Evolutionary conservation across 1,140 invertebrate species (phyloP), one percentile per base, ranked within the genome.

Genomic region (Proales similis): DNA sequence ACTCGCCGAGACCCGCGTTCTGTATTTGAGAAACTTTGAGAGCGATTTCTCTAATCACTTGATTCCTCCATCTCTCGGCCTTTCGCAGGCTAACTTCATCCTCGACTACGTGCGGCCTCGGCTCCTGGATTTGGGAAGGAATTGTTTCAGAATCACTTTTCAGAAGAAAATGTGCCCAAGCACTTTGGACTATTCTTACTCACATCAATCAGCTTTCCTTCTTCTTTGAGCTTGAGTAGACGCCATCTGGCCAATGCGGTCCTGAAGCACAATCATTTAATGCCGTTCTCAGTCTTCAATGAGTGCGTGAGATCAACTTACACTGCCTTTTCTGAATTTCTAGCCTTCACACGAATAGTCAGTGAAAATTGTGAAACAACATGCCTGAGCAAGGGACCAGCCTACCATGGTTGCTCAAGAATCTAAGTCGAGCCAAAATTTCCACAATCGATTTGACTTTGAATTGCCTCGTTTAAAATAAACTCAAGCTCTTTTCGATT

Each of bases 21-120:
- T 99, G 94, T 72, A 98, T 99, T 76, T 95, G 89, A 14, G 93
- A 86, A n/a, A 99, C 93, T 80, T 98, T 98, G 70, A 92, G 90
- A 0, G 92, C 89, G 33, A 98, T 87, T 79, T 98, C 94, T 64
- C 91, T 79, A 47, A 97, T 91, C 62, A 97, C 93, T 74, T 96
- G 90, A 73, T 90, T 81, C 68, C 93, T 80, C 85, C 89, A 97
- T 79, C 91, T 93, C 70, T 96, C 90, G 47, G 87, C 87, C 72
- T 90, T 86, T 45, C 82, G 82, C 9, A 96, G 73, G 74, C 90
- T 86, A 69, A 84, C 83, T 75, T 91, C 96, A 68, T 95, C 88
- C 1, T 89, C 90, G 0, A 92, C 91, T 30, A 96, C 77, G 71
- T 88, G 93, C 0, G 92, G 93, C 48, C 92, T 77, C 4, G 90